These are phyloP conservation scores for Tragelaphus oryx DNA, from an alignment of 2,797 vertebrate species.

Conservation along the genomic window DNA sequence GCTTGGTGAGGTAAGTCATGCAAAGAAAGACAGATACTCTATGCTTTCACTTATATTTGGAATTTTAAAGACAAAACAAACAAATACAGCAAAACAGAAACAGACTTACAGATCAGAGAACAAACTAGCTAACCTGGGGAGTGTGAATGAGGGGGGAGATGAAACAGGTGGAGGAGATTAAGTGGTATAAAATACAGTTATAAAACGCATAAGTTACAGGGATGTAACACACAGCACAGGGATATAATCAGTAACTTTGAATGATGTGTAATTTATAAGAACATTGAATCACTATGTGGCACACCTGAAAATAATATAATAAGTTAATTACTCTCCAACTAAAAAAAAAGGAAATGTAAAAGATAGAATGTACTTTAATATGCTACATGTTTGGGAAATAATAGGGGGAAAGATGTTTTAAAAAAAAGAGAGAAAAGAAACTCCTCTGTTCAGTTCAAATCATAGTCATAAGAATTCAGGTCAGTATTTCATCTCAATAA, in stretches of 20 bases:
- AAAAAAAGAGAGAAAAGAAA: not conserved
- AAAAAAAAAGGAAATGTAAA: not conserved
- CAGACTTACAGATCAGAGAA: not conserved
- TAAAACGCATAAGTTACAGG: not conserved
- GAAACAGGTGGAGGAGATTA: not conserved
- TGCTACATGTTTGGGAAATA: not conserved
- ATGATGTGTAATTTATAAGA: not conserved
- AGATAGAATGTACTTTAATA: not conserved
- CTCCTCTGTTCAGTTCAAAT: not conserved
- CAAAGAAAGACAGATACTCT: not conserved
- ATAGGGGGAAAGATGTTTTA: not conserved
- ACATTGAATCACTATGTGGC: not conserved
- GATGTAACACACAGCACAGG: not conserved
- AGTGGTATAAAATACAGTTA: not conserved
- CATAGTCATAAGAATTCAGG: not conserved
- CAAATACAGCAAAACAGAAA: not conserved
- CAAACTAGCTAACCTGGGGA: not conserved
- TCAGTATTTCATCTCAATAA: conserved; percentile 1
- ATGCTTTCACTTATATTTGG: not conserved
- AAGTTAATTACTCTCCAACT: not conserved
- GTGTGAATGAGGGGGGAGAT: not conserved
- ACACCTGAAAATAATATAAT: not conserved
- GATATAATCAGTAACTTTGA: not conserved
- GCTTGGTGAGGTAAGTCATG: not conserved
- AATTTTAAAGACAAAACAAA: not conserved